These are phyloP conservation scores for Ursus arctos DNA, from an alignment of 2,113 vertebrate genomes.

Conservation along the genomic window DNA sequence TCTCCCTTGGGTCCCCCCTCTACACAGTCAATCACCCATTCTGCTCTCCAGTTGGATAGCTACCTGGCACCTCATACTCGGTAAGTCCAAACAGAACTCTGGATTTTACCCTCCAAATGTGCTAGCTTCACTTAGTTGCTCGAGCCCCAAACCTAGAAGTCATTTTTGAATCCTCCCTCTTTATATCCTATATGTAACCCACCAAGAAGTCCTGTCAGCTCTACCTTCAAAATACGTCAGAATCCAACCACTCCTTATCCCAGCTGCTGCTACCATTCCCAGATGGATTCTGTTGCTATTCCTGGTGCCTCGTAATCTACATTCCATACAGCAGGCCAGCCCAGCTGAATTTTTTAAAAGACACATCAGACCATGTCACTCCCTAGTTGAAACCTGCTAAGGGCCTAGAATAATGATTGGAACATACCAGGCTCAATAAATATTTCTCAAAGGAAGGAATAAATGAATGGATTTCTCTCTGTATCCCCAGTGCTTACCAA, in stretches of 20 bases:
- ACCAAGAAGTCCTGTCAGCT: background rate
- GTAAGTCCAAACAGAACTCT: background rate
- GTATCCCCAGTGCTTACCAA: background rate
- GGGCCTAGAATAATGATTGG: background rate
- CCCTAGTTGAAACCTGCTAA: background rate
- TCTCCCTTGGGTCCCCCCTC: background rate
- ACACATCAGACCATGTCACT: background rate
- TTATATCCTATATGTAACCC: background rate
- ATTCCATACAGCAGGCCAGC: background rate
- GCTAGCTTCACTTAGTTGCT: background rate
- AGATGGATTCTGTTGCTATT: background rate
- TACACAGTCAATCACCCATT: background rate
- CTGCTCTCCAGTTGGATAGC: background rate
- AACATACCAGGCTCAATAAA: background rate
- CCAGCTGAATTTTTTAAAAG: background rate
- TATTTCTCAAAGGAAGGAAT: slow-evolving; percentile 14
- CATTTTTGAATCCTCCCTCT: background rate
- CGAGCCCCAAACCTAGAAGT: background rate
- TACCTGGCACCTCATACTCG: background rate
- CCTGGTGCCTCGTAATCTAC: background rate
- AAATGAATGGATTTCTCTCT: background rate
- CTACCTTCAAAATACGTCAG: background rate
- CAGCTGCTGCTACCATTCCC: background rate
- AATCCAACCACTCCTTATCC: background rate
- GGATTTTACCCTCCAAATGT: background rate